These are phyloP conservation scores for Cheiracanthium punctorium DNA, from an alignment of 2,888 invertebrate genomes.

Conservation along the genomic window DNA sequence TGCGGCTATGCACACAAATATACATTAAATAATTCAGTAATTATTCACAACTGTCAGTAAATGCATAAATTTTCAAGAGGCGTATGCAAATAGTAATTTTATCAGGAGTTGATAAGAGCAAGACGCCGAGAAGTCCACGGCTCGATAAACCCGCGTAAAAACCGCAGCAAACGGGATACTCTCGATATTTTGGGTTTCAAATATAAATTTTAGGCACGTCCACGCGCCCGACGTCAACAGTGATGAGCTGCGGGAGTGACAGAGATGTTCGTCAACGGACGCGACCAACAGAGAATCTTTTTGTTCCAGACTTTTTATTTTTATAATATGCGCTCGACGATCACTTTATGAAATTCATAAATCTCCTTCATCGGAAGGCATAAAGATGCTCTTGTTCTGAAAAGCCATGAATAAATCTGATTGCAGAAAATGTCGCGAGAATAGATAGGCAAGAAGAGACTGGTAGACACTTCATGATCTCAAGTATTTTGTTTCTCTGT, in stretches of 20 bases:
- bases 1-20: neutral
- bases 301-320: neutral
- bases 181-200: neutral
- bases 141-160: conserved; percentile 17
- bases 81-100: conserved; percentile 51
- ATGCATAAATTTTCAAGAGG: conserved; percentile 29
- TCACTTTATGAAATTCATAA: conserved; percentile 7
- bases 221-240: neutral
- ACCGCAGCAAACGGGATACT: neutral
- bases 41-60: conserved; percentile 40
- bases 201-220: conserved; percentile 17
- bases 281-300: neutral
- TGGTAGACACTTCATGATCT: too few relatives aligned
- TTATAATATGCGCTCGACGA: neutral
- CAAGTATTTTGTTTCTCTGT: too few relatives aligned
- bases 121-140: conserved; percentile 38
- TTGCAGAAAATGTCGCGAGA: too few relatives aligned
- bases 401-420: neutral
- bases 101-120: neutral
- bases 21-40: neutral
- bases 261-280: neutral
- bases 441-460: too few relatives aligned
- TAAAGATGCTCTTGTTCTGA: neutral
- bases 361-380: neutral
- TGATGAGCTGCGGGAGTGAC: neutral